A percentile compares a stretch with the other conserved stretches of the same genome.
These are phyloP conservation scores for Creontiades dilutus DNA, from an alignment of 2,888 invertebrate genomes.

Conservation along the genomic window DNA sequence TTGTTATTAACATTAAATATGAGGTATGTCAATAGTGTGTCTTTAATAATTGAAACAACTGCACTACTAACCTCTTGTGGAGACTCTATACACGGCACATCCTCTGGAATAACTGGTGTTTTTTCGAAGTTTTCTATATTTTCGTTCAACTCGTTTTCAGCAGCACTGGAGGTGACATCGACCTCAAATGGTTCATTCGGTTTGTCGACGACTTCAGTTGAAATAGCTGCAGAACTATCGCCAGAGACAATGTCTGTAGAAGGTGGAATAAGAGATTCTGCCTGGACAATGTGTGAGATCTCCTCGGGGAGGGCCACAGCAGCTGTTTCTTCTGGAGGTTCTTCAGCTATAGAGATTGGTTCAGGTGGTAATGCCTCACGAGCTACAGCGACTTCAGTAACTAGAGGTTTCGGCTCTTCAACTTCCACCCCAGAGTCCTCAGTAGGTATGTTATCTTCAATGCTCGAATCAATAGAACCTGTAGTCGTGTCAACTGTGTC, in stretches of 20 bases:
- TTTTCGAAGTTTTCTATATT: constrained; percentile 70
- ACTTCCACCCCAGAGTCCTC: constrained; percentile 48
- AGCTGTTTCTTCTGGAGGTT: constrained; percentile 52
- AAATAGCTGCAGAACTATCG: neutral
- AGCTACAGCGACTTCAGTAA: constrained; percentile 52
- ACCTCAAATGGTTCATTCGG: neutral
- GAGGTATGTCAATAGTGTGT: no score
- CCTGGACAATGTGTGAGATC: neutral
- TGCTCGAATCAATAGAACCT: constrained; percentile 63
- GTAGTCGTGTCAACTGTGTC: constrained; percentile 57
- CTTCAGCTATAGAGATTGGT: constrained; percentile 37
- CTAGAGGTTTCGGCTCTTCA: constrained; percentile 18
- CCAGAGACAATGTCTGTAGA: neutral
- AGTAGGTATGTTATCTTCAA: constrained; percentile 37
- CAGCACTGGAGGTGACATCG: constrained; percentile 33
- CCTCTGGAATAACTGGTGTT: neutral
- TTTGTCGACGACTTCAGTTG: neutral
- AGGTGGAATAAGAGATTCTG: neutral
- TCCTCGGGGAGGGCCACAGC: neutral
- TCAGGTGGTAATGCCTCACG: constrained; percentile 41
- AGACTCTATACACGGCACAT: neutral
- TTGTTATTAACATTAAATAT: no score
- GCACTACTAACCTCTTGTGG: neutral
- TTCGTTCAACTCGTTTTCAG: constrained; percentile 64
- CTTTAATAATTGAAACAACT: neutral